A percentile compares a stretch with the other conserved stretches of the same genome.
These are phyloP conservation scores for Brachystomella parvula DNA, from an alignment of 1,140 invertebrate genomes.

Conservation along the genomic window DNA sequence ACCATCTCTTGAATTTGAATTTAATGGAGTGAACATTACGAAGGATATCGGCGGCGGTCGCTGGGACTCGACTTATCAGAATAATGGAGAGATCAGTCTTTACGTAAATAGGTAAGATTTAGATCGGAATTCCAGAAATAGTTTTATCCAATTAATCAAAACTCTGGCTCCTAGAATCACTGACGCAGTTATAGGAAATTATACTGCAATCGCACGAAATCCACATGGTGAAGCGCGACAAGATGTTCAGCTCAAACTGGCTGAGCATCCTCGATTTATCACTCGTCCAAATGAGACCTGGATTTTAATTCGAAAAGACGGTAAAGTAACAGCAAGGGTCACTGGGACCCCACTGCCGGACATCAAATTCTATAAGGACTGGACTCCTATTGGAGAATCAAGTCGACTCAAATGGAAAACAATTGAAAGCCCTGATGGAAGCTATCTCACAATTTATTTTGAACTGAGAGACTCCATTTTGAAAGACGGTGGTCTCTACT, in stretches of 20 bases:
- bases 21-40: conserved; percentile 40
- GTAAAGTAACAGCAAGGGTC: conserved; percentile 72
- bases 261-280: conserved; percentile 85
- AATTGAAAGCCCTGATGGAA: conserved; percentile 16
- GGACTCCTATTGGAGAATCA: conserved; percentile 70
- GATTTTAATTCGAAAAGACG: conserved; percentile 62
- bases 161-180: conserved; percentile 56
- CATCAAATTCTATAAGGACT: conserved; percentile 91
- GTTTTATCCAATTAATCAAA: neutral
- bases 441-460: conserved; percentile 66
- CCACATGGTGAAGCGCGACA: conserved; percentile 81
- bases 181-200: conserved; percentile 82
- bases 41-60: conserved; percentile 60
- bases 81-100: conserved; percentile 78
- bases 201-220: conserved; percentile 86
- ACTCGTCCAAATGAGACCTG: conserved; percentile 60
- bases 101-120: conserved; percentile 10
- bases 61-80: conserved; percentile 74
- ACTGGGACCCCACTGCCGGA: conserved; percentile 85
- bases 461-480: conserved; percentile 75
- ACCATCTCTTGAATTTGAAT: conserved; percentile 44
- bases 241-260: conserved; percentile 71
- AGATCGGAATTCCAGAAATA: neutral
- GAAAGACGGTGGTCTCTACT: conserved; percentile 89
- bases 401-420: conserved; percentile 63